phyloP scores from a whole-genome alignment of 2,888 invertebrate genomes.

The Tenodera sinensis region DNA sequence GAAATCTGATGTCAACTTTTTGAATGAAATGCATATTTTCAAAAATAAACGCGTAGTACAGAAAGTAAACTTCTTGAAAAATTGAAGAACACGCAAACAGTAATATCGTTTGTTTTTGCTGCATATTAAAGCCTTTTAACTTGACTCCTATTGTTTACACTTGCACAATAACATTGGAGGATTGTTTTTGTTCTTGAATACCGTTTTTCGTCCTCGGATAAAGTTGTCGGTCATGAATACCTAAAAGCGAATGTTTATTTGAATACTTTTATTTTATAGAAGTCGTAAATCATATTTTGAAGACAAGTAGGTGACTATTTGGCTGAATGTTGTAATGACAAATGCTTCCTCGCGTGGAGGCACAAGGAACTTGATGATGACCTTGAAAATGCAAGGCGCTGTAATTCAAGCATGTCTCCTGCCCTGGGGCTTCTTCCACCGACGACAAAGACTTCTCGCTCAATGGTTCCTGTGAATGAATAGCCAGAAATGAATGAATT shows the following conservation, averaged over 20 bases:
- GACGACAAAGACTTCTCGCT: not conserved
- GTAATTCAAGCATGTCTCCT: slow-evolving; percentile 13
- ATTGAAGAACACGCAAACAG: too few species aligned
- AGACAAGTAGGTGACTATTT: not conserved
- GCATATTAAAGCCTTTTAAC: too few species aligned
- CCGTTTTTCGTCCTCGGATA: too few species aligned
- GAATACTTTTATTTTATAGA: not conserved
- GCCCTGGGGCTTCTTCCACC: not conserved
- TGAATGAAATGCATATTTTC: too few species aligned
- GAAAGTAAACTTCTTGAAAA: too few species aligned
- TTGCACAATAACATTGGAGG: too few species aligned
- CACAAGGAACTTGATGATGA: not conserved
- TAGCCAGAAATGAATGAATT: not conserved
- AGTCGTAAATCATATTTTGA: not conserved
- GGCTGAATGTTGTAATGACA: not conserved
- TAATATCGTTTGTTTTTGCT: too few species aligned
- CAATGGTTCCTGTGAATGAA: not conserved
- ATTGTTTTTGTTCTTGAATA: too few species aligned
- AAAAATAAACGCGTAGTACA: too few species aligned
- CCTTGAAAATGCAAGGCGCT: not conserved
- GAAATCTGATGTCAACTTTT: too few species aligned
- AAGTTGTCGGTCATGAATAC: too few species aligned
- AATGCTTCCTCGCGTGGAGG: not conserved
- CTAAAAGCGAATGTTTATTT: not conserved
- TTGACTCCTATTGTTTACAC: too few species aligned